These are phyloP conservation scores for Gymnoscelis rufifasciata DNA, from an alignment of 2,888 invertebrate species.

Conservation along the genomic window DNA sequence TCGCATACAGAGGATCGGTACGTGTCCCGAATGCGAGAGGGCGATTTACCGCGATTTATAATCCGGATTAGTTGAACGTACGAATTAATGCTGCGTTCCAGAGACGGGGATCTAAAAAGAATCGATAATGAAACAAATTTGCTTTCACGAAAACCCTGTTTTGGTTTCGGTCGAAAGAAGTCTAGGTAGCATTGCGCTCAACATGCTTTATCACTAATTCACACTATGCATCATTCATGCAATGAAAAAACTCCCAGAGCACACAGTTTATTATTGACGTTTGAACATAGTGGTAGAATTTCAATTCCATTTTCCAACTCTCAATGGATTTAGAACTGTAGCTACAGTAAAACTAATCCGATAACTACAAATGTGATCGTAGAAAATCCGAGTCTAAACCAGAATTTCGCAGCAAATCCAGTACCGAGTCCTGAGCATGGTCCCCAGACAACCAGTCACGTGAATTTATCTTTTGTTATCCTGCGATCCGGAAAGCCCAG, in stretches of 20 bases:
- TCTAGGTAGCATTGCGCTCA: too few species aligned
- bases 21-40: constrained; percentile 54
- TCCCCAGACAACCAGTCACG: constrained; percentile 4
- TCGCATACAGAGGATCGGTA: constrained; percentile 45
- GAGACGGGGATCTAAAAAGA: constrained; percentile 25
- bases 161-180: too few species aligned
- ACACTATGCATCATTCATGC: too few species aligned
- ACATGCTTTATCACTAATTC: too few species aligned
- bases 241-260: too few species aligned
- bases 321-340: not conserved
- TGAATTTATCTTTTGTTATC: constrained; percentile 1
- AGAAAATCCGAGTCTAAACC: not conserved
- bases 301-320: not conserved
- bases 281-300: not conserved
- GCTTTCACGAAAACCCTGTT: not conserved
- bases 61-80: constrained; percentile 41
- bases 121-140: constrained; percentile 28
- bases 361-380: constrained; percentile 1
- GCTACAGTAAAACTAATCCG: not conserved
- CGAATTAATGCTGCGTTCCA: constrained; percentile 40
- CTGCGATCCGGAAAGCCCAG: not conserved
- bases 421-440: not conserved
- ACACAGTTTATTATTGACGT: too few species aligned
- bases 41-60: constrained; percentile 51
- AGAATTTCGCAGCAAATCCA: not conserved